phyloP scores from a whole-genome alignment of 2,797 vertebrate genomes.

The Spea hammondii region DNA sequence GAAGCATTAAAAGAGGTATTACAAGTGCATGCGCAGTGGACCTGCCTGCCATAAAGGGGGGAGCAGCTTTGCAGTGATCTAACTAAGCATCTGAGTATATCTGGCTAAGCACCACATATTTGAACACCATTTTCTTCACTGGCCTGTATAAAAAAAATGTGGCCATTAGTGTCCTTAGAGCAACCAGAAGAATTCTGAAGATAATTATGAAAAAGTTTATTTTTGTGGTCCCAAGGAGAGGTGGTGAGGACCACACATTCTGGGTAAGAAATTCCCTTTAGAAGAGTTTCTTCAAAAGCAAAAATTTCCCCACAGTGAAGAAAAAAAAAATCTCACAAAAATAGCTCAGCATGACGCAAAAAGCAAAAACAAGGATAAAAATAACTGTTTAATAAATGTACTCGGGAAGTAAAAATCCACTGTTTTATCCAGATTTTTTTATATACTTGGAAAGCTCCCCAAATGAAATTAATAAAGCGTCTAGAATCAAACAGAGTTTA shows the following conservation, averaged over 20 bases:
- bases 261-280: not conserved
- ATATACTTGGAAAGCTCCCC: not conserved
- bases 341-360: not conserved
- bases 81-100: too few relatives aligned
- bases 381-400: not conserved
- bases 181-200: too few relatives aligned
- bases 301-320: not conserved
- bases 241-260: not conserved
- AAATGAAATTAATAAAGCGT: slow-evolving; percentile 1
- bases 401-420: slow-evolving; percentile 7
- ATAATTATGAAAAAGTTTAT: too few relatives aligned
- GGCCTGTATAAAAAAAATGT: too few relatives aligned
- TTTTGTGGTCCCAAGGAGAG: too few relatives aligned
- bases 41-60: too few relatives aligned
- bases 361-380: not conserved
- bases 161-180: too few relatives aligned
- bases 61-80: too few relatives aligned
- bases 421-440: not conserved
- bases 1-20: too few relatives aligned
- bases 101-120: too few relatives aligned
- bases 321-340: not conserved
- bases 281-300: not conserved
- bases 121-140: too few relatives aligned
- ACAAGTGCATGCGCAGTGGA: too few relatives aligned
- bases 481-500: slow-evolving; percentile 1